phyloP scores from a whole-genome alignment of 2,797 vertebrate genomes.

The Clarias pachynema region DNA sequence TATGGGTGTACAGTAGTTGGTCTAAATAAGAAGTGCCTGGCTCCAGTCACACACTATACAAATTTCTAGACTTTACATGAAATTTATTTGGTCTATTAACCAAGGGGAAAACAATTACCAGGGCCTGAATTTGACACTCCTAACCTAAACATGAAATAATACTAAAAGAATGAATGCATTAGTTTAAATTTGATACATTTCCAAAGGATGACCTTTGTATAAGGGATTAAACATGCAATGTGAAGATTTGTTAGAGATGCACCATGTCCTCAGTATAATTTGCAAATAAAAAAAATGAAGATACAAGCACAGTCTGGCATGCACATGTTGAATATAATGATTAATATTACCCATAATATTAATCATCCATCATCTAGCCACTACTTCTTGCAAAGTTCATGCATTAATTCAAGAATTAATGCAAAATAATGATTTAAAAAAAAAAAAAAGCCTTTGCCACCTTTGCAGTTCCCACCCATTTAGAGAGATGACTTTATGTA shows the following conservation, averaged over 20 bases:
- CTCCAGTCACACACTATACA: background rate
- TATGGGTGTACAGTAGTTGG: background rate
- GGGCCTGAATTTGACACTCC: background rate
- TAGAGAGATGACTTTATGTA: background rate
- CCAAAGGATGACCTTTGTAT: background rate
- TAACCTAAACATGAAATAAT: background rate
- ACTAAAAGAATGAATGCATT: background rate
- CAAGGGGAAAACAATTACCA: no score
- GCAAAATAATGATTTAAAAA: background rate
- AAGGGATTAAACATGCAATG: background rate
- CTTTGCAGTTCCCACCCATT: background rate
- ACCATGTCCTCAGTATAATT: background rate
- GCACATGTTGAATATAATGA: background rate
- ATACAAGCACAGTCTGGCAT: background rate
- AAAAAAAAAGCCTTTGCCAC: background rate
- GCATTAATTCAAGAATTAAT: constrained; percentile 3
- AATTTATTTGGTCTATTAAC: background rate
- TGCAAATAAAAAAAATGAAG: background rate
- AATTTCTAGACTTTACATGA: background rate
- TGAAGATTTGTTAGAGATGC: background rate
- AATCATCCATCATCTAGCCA: background rate
- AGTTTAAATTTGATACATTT: background rate
- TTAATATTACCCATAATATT: no score
- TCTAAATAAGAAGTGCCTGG: background rate
- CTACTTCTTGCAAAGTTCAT: background rate